Evolutionary conservation across 23 tunicate species (phyloP), one percentile per base, ranked within the genome.

Genomic region (Trididemnum miniatum): DNA sequence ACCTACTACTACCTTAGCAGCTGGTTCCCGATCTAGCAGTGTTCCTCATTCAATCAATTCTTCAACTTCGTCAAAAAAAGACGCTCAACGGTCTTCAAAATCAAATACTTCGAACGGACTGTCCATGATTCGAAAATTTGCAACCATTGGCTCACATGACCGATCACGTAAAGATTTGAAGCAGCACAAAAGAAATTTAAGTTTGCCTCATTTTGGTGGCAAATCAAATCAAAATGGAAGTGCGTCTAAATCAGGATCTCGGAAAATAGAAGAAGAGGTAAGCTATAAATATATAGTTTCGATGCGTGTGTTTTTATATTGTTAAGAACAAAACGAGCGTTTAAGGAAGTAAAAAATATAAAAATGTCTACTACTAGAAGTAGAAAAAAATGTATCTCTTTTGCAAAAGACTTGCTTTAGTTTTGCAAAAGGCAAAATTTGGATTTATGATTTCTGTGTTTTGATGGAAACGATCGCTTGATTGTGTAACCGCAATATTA

Each of bases 131-230:
- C 90, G 89, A 31, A 93, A 93, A 38, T 93, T 88, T 76, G 85
- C 93, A 33, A 93, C 98, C 35, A 36, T 88, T 1, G 98, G 92
- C 9, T 51, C 85, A 24, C 82, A 78, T 35, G 85, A 86, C 51
- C 86, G 80, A n/a, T 29, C 71, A 0, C 85, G 91, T 51, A 89
- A 87, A 51, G 87, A 72, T 20, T 29, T 25, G 25, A 93, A 93
- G 35, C 86, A 84, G 66, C 98, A 93, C 81, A 93, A 93, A 57
- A 71, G 98, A 29, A 93, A 93, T 36, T 52, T 85, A 22, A 88
- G 93, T 35, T 50, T 93, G 51, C 98, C 98, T 15, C 86, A 88
- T 66, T 93, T 93, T 51, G 92, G 98, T 0, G 60, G 73, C n/a
- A 54, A 59, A 33, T 38, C 81, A 0, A 76, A 44, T 64, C 83